Evolutionary conservation across 2,113 vertebrate genomes (phyloP).

Genomic region (Eolophus roseicapilla): DNA sequence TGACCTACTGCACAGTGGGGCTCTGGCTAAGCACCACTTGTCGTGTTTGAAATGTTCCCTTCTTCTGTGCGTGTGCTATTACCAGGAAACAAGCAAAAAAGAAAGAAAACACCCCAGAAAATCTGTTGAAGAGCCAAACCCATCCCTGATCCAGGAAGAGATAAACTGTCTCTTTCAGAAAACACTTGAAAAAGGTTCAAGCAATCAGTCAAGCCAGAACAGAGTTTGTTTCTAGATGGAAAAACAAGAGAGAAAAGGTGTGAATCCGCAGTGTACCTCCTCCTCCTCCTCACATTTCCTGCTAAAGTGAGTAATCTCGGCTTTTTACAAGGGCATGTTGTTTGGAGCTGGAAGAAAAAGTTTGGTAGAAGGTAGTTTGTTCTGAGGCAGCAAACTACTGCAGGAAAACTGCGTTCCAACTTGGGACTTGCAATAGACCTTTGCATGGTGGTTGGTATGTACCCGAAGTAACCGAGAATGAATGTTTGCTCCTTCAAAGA

Average conservation of each 20-base stretch:
- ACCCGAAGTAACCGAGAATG: neutral
- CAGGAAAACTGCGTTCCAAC: neutral
- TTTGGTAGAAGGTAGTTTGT: conserved; percentile 6
- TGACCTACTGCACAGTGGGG: neutral
- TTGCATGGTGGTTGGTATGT: neutral
- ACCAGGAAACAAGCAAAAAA: conserved; percentile 19
- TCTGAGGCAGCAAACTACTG: neutral
- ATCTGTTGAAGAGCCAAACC: conserved; percentile 18
- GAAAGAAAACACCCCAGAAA: neutral
- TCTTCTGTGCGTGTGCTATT: neutral
- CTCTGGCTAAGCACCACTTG: neutral
- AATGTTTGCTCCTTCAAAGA: neutral
- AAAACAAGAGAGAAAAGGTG: conserved; percentile 54
- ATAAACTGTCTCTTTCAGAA: conserved; percentile 29
- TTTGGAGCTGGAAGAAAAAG: neutral
- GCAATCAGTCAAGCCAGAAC: conserved; percentile 22
- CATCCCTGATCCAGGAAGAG: neutral
- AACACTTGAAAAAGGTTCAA: conserved; percentile 40
- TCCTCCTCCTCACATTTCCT: conserved; percentile 52
- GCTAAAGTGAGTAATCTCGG: conserved; percentile 46
- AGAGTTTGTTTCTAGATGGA: conserved; percentile 38
- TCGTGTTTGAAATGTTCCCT: neutral
- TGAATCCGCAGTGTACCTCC: conserved; percentile 34
- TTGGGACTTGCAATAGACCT: neutral
- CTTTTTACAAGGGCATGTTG: conserved; percentile 42